phyloP scores from a whole-genome alignment of 2,888 invertebrate species.

The Aphidoletes aphidimyza region DNA sequence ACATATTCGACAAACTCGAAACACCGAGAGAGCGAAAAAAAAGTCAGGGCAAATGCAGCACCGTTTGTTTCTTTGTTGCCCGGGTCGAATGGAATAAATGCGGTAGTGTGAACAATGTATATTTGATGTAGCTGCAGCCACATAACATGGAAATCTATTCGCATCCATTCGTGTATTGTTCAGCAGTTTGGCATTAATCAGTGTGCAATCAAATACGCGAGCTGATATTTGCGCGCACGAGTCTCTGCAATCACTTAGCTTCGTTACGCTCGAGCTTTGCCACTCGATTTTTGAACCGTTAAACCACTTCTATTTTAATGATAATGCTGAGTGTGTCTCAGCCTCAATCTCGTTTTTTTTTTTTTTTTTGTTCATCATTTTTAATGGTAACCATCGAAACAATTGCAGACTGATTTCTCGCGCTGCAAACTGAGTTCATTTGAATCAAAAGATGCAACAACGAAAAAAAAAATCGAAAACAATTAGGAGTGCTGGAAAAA shows the following conservation, averaged over 20 bases:
- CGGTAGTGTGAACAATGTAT: too few relatives aligned
- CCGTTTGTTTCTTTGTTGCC: neutral
- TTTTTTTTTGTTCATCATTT: too few relatives aligned
- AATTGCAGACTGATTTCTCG: constrained; percentile 8
- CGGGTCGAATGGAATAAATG: neutral
- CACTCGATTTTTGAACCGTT: neutral
- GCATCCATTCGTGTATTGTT: neutral
- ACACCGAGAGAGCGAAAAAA: neutral
- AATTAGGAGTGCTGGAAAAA: too few relatives aligned
- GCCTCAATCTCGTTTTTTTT: too few relatives aligned
- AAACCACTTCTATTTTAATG: constrained; percentile 40
- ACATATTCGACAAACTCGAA: neutral
- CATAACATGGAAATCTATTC: neutral
- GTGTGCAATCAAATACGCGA: neutral
- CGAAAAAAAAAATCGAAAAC: too few relatives aligned
- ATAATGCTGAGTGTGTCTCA: constrained; percentile 24
- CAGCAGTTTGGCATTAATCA: neutral
- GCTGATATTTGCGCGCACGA: neutral
- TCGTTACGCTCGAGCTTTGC: neutral
- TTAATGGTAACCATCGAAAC: neutral
- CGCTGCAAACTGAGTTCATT: too few relatives aligned
- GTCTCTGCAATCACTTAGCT: neutral
- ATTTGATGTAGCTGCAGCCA: too few relatives aligned
- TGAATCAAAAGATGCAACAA: too few relatives aligned
- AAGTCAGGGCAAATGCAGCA: neutral